Percentiles rank a stretch among this genome's conserved stretches.
Evolutionary conservation across 1,140 invertebrate species (phyloP).

Genomic region (Drosophila ercepeae): DNA sequence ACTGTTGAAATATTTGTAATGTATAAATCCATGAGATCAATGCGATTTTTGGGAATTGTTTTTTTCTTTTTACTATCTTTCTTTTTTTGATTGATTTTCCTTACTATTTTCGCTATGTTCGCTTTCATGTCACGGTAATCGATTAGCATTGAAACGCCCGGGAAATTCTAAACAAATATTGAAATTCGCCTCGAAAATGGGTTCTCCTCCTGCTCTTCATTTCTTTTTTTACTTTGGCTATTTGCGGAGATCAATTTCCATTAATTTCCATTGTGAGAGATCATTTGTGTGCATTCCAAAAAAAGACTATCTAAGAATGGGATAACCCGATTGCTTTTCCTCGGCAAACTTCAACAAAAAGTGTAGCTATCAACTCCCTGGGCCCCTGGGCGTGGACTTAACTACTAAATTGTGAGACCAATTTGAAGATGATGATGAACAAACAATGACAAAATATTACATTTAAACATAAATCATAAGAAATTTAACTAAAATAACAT

Average conservation of each 20-base stretch:
- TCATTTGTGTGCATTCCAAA: constrained; percentile 67
- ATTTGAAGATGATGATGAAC: constrained; percentile 69
- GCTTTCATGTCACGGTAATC: constrained; percentile 59
- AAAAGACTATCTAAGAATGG: constrained; percentile 34
- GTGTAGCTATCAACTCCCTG: constrained; percentile 47
- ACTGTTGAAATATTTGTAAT: constrained; percentile 63
- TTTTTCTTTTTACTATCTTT: constrained; percentile 63
- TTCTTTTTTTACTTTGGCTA: constrained; percentile 64
- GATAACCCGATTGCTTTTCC: constrained; percentile 20
- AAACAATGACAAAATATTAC: constrained; percentile 64
- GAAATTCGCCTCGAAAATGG: constrained; percentile 32
- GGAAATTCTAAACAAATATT: constrained; percentile 49
- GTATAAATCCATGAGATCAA: constrained; percentile 83
- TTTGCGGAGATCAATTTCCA: constrained; percentile 72
- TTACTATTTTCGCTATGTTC: constrained; percentile 48
- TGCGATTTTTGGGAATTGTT: constrained; percentile 83
- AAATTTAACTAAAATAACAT: constrained; percentile 77
- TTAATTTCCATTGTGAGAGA: constrained; percentile 72
- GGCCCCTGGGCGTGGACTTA: constrained; percentile 43
- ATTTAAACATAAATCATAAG: constrained; percentile 58
- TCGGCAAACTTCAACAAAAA: constrained; percentile 37
- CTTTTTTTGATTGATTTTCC: constrained; percentile 47
- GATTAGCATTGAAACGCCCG: constrained; percentile 73
- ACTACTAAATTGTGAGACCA: constrained; percentile 75
- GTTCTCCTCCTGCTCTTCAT: not conserved